Evolutionary conservation across 2,888 invertebrate species (phyloP), one percentile per base, ranked within the genome.

Genomic region (Leuctra nigra): DNA sequence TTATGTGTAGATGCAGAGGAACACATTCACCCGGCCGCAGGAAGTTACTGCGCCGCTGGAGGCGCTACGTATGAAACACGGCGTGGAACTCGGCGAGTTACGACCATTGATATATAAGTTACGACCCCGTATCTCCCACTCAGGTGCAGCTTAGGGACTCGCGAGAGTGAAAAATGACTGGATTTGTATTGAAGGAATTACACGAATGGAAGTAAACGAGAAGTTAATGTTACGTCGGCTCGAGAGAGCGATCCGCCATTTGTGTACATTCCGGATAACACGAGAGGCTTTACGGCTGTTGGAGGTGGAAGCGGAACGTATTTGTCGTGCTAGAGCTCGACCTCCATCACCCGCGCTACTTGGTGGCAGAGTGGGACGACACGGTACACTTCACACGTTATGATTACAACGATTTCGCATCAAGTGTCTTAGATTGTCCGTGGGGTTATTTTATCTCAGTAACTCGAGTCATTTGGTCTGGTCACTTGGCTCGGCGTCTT

Each of bases 171-270:
- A 6, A 25, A 47, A 47, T 47, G 25, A 35, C 33, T 33, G 50
- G 33, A 35, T 50, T 50, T 35, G 50, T 50, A 50, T 50, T 20
- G 50, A 50, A 50, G 35, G 50, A 50, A 35, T 50, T 50, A 50
- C 50, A 13, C 35, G 50, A 20, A 20, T 20, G 50, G 33, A 50
- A 35, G 50, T 16, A 50, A 50, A 50, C 35, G 50, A 50, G 50
- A 50, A 50, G 50, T 50, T 50, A 50, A 50, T 50, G 25, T 33
- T 56, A 16, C 39, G 35, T 33, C 25, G 56, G 22, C 46, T 44
- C 41, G 23, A 44, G 35, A 52, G 53, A 57, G 53, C 44, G 53
- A 57, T 38, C 44, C 24, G 20, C 57, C 57, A 57, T 57, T 53
- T 57, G 53, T 57, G 33, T 53, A 53, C 57, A 53, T 57, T 57